phyloP scores from a whole-genome alignment of 2,113 vertebrate species.

The Astatotilapia flaviijosephi region DNA sequence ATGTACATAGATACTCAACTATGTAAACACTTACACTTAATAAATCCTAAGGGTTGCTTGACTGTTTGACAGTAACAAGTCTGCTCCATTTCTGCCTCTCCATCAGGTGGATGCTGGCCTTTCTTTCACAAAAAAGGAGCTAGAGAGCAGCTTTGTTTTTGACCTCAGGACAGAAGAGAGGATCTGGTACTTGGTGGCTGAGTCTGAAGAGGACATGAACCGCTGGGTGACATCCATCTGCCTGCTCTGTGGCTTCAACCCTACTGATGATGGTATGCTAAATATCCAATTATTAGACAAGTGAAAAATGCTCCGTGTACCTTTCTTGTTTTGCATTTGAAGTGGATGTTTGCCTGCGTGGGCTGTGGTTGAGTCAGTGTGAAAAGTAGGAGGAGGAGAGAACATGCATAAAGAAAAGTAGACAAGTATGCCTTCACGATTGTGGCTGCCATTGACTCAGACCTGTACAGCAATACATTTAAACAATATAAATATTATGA shows the following conservation, averaged over 20 bases:
- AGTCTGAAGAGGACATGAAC: slow-evolving; percentile 90
- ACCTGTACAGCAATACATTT: neutral
- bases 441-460: neutral
- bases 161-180: slow-evolving; percentile 82
- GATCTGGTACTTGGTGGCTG: slow-evolving; percentile 89
- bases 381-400: slow-evolving; percentile 17
- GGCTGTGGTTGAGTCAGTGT: slow-evolving; percentile 30
- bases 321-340: neutral
- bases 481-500: neutral
- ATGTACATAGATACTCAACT: neutral
- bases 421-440: neutral
- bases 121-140: slow-evolving; percentile 82
- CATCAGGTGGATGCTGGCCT: slow-evolving; percentile 77
- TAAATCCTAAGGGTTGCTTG: neutral
- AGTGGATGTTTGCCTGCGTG: neutral
- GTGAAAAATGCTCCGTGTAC: neutral
- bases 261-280: slow-evolving; percentile 32
- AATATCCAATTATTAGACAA: neutral
- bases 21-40: neutral
- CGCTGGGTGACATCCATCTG: slow-evolving; percentile 87
- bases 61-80: neutral
- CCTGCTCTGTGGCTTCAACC: slow-evolving; percentile 86
- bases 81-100: neutral
- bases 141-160: slow-evolving; percentile 85
- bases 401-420: neutral